Evolutionary conservation across 2,888 invertebrate species (phyloP).

Genomic region (Paralinhomoeus sp.): DNA sequence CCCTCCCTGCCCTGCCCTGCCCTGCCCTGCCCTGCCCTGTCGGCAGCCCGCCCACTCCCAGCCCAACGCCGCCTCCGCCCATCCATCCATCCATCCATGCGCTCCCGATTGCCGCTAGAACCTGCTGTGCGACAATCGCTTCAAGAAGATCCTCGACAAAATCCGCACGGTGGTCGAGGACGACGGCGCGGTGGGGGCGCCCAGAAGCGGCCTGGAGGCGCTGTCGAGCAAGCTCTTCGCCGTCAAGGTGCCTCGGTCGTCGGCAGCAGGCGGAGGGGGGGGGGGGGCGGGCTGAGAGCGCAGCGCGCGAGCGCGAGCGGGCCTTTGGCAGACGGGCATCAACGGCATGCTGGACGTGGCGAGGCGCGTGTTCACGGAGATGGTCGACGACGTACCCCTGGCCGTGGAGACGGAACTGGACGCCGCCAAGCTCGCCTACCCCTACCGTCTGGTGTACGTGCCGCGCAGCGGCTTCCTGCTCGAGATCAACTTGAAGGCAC

Average conservation of each 20-base stretch:
- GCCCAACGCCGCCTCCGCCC: too few species aligned
- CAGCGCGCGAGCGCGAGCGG: slow-evolving; percentile 2
- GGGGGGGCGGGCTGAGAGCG: slow-evolving; percentile 6
- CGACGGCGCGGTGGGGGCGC: slow-evolving; percentile 34
- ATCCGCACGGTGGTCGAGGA: slow-evolving; percentile 36
- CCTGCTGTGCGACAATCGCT: slow-evolving; percentile 31
- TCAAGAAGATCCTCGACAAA: slow-evolving; percentile 31
- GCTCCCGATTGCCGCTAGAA: too few species aligned
- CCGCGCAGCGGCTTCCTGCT: slow-evolving; percentile 1
- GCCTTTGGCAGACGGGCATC: slow-evolving; percentile 8
- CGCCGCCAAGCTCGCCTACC: neutral
- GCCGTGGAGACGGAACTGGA: neutral
- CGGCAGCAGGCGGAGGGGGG: slow-evolving; percentile 3
- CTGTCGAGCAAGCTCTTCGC: slow-evolving; percentile 48
- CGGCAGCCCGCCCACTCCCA: too few species aligned
- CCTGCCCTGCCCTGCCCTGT: too few species aligned
- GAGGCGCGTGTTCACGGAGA: slow-evolving; percentile 57
- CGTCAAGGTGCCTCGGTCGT: slow-evolving; percentile 34
- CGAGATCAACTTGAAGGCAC: slow-evolving; percentile 40
- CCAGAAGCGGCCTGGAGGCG: slow-evolving; percentile 34
- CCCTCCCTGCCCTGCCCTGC: too few species aligned
- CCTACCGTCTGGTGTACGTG: slow-evolving; percentile 5
- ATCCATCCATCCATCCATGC: too few species aligned
- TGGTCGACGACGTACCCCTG: slow-evolving; percentile 49
- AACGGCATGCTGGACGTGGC: slow-evolving; percentile 59